A percentile compares a stretch with the other conserved stretches of the same genome.
phyloP scores from a whole-genome alignment of 1,140 invertebrate genomes.

The Anastatus disparis region DNA sequence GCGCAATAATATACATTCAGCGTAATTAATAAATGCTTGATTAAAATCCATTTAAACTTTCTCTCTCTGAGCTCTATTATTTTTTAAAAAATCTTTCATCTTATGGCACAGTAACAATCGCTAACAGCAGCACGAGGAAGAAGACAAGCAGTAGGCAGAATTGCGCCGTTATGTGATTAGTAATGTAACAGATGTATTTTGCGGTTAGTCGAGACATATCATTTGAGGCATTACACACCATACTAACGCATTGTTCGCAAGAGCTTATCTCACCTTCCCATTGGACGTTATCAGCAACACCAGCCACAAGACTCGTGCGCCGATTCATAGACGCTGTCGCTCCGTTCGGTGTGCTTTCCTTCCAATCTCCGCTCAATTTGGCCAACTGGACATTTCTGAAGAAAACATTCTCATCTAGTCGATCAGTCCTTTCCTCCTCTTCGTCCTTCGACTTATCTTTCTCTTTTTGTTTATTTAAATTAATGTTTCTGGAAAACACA shows the following conservation, averaged over 20 bases:
- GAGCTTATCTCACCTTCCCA: slow-evolving; percentile 50
- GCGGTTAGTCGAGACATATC: slow-evolving; percentile 43
- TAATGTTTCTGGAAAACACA: too few relatives aligned
- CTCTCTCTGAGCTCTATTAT: too few relatives aligned
- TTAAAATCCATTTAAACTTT: too few relatives aligned
- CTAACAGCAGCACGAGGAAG: slow-evolving; percentile 50
- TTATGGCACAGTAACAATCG: slow-evolving; percentile 45
- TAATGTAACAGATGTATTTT: slow-evolving; percentile 48
- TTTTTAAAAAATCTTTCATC: too few relatives aligned
- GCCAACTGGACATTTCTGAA: slow-evolving; percentile 2
- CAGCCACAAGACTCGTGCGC: slow-evolving; percentile 30
- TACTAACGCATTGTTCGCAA: slow-evolving; percentile 41
- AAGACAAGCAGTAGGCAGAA: slow-evolving; percentile 48
- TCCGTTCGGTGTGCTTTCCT: slow-evolving; percentile 9
- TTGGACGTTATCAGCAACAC: slow-evolving; percentile 4
- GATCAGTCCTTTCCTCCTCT: slow-evolving; percentile 15
- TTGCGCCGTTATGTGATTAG: slow-evolving; percentile 50
- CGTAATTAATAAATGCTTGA: slow-evolving; percentile 31
- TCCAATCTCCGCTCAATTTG: slow-evolving; percentile 32
- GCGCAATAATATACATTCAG: slow-evolving; percentile 31
- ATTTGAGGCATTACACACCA: slow-evolving; percentile 40
- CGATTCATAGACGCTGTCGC: background rate
- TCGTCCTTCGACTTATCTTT: background rate
- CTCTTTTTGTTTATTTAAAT: too few relatives aligned
- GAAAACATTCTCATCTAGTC: slow-evolving; percentile 22